Conservation (phyloP, 2,113 vertebrate genomes). For the Trichechus manatus region DNA sequence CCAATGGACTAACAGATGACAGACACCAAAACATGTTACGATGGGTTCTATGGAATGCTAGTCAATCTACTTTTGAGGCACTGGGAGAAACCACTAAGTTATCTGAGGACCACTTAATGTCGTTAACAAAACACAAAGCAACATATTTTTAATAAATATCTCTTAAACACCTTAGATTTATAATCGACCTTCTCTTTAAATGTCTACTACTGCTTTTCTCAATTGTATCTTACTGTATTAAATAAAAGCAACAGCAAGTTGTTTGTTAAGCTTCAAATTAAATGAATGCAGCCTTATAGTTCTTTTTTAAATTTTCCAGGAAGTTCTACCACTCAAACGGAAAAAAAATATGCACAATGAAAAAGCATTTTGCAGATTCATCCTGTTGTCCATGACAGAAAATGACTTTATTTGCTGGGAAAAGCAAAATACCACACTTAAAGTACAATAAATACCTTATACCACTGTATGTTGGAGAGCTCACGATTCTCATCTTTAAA, state of each 20-base stretch:
- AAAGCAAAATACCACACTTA: not conserved
- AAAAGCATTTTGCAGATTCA: not conserved
- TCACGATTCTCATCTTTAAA: conserved; percentile 86
- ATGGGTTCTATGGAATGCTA: not conserved
- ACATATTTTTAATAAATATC: not conserved
- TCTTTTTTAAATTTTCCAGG: not conserved
- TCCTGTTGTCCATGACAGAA: not conserved
- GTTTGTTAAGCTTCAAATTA: not conserved
- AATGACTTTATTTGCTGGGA: not conserved
- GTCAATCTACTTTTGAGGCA: not conserved
- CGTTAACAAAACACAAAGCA: conserved; percentile 22
- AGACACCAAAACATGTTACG: not conserved
- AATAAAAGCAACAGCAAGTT: not conserved
- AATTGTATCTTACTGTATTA: not conserved
- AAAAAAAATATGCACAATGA: not conserved
- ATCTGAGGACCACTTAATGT: not conserved
- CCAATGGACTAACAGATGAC: not conserved
- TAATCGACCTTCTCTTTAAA: conserved; percentile 26
- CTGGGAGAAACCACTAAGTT: not conserved
- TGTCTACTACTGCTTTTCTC: not conserved
- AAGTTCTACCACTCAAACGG: not conserved
- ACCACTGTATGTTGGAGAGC: conserved; percentile 89
- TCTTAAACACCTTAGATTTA: not conserved
- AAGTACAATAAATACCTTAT: conserved; percentile 89
- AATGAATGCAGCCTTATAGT: not conserved